Conservation (phyloP, 2,888 invertebrate species). For the Dexiosoma caninum region DNA sequence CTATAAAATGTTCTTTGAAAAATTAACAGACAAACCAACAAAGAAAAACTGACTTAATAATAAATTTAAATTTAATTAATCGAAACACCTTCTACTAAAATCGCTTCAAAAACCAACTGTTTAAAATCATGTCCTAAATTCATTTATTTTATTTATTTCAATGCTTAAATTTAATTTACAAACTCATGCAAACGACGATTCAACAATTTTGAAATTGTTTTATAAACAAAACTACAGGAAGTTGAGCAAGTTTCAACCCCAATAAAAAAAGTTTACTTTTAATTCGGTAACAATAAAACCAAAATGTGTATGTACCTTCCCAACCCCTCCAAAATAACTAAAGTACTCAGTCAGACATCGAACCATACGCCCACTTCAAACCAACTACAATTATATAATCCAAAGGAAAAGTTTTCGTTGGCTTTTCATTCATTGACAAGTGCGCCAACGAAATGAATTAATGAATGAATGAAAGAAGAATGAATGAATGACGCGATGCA, state of each 20-base stretch:
- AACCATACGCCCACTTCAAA: not conserved
- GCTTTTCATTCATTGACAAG: slow-evolving; percentile 45
- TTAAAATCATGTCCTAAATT: not conserved
- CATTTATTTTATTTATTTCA: not conserved
- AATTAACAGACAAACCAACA: too few species aligned
- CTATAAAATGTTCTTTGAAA: too few species aligned
- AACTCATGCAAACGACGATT: not conserved
- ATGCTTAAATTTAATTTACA: not conserved
- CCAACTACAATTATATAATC: slow-evolving; percentile 34
- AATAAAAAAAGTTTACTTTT: not conserved
- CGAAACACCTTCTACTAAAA: too few species aligned
- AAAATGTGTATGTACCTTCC: not conserved
- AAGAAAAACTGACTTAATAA: too few species aligned
- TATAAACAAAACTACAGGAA: slow-evolving; percentile 13
- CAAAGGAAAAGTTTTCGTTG: slow-evolving; percentile 42
- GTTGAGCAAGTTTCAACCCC: not conserved
- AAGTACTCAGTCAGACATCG: slow-evolving; percentile 8
- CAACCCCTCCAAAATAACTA: too few species aligned
- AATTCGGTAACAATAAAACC: not conserved
- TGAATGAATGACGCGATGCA: not conserved
- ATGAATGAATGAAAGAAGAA: slow-evolving; percentile 14
- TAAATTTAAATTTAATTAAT: too few species aligned
- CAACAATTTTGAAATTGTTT: slow-evolving; percentile 17
- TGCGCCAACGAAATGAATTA: slow-evolving; percentile 21
- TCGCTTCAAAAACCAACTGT: not conserved